Evolutionary conservation across 2,888 invertebrate species (phyloP).

Genomic region (Myopa tessellatipennis): DNA sequence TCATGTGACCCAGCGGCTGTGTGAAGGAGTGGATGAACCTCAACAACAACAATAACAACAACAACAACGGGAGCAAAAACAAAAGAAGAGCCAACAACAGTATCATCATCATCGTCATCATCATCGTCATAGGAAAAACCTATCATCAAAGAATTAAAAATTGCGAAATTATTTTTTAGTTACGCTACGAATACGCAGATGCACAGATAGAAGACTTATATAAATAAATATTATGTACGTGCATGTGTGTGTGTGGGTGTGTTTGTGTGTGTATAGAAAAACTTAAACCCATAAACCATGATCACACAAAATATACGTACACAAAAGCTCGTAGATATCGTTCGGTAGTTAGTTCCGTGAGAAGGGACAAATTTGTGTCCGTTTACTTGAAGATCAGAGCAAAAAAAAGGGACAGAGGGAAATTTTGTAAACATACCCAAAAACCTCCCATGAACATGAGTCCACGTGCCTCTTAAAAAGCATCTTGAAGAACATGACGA

Average conservation of each 20-base stretch:
- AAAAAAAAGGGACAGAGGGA: not conserved
- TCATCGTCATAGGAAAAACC: slow-evolving; percentile 17
- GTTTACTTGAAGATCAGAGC: no score
- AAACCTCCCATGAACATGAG: no score
- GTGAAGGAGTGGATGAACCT: slow-evolving; percentile 28
- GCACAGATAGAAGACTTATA: not conserved
- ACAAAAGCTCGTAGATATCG: not conserved
- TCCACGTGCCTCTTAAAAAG: no score
- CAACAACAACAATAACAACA: slow-evolving; percentile 17
- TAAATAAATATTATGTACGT: not conserved
- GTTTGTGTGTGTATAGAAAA: slow-evolving; percentile 13
- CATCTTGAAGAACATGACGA: no score
- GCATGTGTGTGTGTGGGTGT: slow-evolving; percentile 5
- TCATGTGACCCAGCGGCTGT: slow-evolving; percentile 43
- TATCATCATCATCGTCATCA: slow-evolving; percentile 15
- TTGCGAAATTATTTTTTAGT: slow-evolving; percentile 47
- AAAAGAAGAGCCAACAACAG: slow-evolving; percentile 20
- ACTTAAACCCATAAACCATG: slow-evolving; percentile 22
- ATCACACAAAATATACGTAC: not conserved
- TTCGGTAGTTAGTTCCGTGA: not conserved
- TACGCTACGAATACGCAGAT: slow-evolving; percentile 43
- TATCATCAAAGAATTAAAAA: slow-evolving; percentile 45
- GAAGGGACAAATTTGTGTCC: no score
- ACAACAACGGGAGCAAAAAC: slow-evolving; percentile 22
- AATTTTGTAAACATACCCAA: not conserved